Evolutionary conservation across 2,113 vertebrate species (phyloP).

Genomic region (Pheucticus melanocephalus): DNA sequence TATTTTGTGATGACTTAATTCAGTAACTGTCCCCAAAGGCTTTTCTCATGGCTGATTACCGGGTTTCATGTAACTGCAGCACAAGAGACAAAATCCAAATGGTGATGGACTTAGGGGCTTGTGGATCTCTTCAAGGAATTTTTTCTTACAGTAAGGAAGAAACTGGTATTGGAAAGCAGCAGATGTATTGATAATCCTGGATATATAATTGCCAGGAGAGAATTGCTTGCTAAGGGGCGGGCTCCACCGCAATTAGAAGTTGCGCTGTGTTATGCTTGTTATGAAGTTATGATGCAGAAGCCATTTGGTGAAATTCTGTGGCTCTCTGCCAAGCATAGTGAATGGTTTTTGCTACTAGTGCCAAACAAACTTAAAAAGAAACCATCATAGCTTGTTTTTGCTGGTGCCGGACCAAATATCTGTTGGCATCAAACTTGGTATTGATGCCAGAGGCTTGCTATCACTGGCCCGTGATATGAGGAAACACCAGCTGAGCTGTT

Average conservation of each 20-base stretch:
- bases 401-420: slow-evolving; percentile 63
- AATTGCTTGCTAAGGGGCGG: not conserved
- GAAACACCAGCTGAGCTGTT: not conserved
- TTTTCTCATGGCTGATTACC: not conserved
- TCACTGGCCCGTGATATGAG: slow-evolving; percentile 55
- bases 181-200: not conserved
- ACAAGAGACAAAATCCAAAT: not conserved
- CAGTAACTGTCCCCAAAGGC: slow-evolving; percentile 4
- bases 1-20: slow-evolving; percentile 28
- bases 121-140: not conserved
- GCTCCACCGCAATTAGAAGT: not conserved
- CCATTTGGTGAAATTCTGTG: slow-evolving; percentile 48
- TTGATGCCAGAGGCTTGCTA: slow-evolving; percentile 64
- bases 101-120: not conserved
- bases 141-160: not conserved
- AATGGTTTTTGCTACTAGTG: slow-evolving; percentile 46
- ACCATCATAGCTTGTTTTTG: slow-evolving; percentile 51
- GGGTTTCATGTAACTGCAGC: not conserved
- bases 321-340: slow-evolving; percentile 35
- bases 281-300: slow-evolving; percentile 43
- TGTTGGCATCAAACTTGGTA: slow-evolving; percentile 38
- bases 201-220: not conserved
- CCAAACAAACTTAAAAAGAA: slow-evolving; percentile 64
- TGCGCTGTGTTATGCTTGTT: slow-evolving; percentile 8
- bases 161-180: not conserved